Evolutionary conservation across 2,888 invertebrate genomes (phyloP).

Genomic region (Achlya flavicornis): DNA sequence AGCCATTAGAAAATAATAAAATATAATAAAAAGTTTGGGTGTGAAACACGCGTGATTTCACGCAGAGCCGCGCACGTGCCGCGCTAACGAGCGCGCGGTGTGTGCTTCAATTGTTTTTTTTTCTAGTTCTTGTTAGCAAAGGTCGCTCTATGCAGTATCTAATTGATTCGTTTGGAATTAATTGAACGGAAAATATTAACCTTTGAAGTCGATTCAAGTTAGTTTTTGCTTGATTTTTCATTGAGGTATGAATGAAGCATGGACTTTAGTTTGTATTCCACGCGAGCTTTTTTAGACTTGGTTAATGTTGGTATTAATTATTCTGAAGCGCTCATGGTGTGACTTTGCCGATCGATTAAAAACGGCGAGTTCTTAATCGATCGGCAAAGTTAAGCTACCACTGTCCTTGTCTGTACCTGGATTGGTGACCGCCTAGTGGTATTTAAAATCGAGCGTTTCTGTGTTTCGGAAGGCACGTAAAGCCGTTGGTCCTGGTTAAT

Average conservation of each 20-base stretch:
- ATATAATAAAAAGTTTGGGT: not conserved
- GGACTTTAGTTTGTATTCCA: too few species aligned
- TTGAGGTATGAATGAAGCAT: not conserved
- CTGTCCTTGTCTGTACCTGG: too few species aligned
- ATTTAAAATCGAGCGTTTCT: too few species aligned
- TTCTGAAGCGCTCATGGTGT: too few species aligned
- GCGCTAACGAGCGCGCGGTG: slow-evolving; percentile 38
- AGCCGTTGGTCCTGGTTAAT: too few species aligned
- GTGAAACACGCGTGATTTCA: slow-evolving; percentile 33
- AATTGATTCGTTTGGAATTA: slow-evolving; percentile 2
- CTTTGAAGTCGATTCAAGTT: not conserved
- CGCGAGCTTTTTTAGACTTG: too few species aligned
- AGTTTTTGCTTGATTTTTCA: not conserved
- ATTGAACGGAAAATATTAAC: not conserved
- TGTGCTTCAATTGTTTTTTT: slow-evolving; percentile 24
- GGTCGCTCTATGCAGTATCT: slow-evolving; percentile 4
- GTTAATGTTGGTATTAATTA: too few species aligned
- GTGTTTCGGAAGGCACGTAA: too few species aligned
- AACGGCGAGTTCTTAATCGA: too few species aligned
- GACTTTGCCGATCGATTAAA: too few species aligned
- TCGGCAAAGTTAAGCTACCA: too few species aligned
- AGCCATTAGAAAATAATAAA: not conserved
- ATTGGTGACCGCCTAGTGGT: too few species aligned
- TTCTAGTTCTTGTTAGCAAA: slow-evolving; percentile 18
- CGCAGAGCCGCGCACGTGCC: slow-evolving; percentile 36